Evolutionary conservation across 2,797 vertebrate genomes (phyloP).

Genomic region (Siniperca scherzeri): DNA sequence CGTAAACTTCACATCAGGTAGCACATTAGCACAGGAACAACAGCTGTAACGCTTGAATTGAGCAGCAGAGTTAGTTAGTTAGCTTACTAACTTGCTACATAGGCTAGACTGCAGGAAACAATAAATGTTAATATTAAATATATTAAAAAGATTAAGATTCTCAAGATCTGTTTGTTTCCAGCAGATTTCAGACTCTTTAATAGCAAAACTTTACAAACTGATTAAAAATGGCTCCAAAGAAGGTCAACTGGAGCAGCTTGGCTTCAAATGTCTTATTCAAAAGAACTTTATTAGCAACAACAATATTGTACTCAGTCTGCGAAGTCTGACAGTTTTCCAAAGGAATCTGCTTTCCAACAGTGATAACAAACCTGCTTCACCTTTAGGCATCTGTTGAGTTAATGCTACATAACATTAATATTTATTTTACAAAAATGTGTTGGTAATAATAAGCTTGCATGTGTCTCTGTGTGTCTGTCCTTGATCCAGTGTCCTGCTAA

Average conservation of each 20-base stretch:
- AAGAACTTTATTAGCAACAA: neutral
- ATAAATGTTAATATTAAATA: neutral
- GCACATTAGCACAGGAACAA: neutral
- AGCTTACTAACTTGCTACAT: neutral
- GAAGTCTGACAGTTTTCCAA: neutral
- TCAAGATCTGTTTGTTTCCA: neutral
- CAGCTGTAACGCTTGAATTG: neutral
- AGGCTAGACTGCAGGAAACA: neutral
- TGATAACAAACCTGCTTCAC: neutral
- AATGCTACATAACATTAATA: neutral
- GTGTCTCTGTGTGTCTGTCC: constrained; percentile 1
- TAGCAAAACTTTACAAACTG: neutral
- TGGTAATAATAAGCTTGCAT: neutral
- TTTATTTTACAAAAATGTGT: neutral
- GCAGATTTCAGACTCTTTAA: neutral
- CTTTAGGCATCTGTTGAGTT: neutral
- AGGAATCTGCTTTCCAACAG: neutral
- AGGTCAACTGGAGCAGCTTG: neutral
- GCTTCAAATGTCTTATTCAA: neutral
- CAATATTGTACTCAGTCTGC: neutral
- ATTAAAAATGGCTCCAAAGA: neutral
- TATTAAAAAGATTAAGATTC: neutral
- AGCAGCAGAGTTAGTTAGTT: neutral
- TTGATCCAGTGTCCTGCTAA: constrained; percentile 90
- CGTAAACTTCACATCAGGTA: neutral